phyloP scores from a whole-genome alignment of 1,140 invertebrate genomes.

The Subanguina moxae region DNA sequence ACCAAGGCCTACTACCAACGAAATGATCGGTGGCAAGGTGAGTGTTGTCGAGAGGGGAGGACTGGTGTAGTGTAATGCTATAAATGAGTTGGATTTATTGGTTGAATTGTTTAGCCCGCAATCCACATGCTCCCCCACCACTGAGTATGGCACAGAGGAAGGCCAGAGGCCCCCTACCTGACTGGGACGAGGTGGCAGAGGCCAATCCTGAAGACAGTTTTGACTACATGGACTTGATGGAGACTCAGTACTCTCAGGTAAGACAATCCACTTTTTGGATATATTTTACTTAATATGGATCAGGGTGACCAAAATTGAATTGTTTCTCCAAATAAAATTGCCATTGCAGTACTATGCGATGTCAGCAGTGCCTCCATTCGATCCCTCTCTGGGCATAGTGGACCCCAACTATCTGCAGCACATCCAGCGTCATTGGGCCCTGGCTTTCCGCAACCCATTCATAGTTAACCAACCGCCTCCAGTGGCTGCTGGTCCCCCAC shows the following conservation, averaged over 20 bases:
- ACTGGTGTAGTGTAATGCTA: too few species aligned
- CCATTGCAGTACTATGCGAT: slow-evolving; percentile 50
- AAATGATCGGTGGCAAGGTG: slow-evolving; percentile 12
- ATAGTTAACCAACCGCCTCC: slow-evolving; percentile 11
- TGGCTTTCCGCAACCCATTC: not conserved
- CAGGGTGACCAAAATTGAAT: too few species aligned
- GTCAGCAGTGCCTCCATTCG: slow-evolving; percentile 50
- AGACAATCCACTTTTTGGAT: not conserved
- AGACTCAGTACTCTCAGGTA: slow-evolving; percentile 43
- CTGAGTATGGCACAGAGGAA: slow-evolving; percentile 36
- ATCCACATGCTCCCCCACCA: slow-evolving; percentile 35
- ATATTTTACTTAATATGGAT: not conserved
- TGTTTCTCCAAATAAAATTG: too few species aligned
- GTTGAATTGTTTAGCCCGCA: not conserved
- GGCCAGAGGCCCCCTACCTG: slow-evolving; percentile 52
- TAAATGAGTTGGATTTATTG: too few species aligned
- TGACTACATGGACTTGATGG: slow-evolving; percentile 59
- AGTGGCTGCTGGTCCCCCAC: not conserved
- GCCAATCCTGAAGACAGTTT: slow-evolving; percentile 49
- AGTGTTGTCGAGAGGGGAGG: not conserved
- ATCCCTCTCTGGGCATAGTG: slow-evolving; percentile 26
- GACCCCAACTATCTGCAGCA: slow-evolving; percentile 6
- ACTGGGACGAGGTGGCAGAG: slow-evolving; percentile 57
- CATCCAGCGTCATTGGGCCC: slow-evolving; percentile 6
- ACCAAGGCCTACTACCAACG: slow-evolving; percentile 11